Percentiles rank a stretch among this genome's conserved stretches.
These are phyloP conservation scores for Lapara coniferarum DNA, from an alignment of 2,888 invertebrate genomes.

Conservation along the genomic window DNA sequence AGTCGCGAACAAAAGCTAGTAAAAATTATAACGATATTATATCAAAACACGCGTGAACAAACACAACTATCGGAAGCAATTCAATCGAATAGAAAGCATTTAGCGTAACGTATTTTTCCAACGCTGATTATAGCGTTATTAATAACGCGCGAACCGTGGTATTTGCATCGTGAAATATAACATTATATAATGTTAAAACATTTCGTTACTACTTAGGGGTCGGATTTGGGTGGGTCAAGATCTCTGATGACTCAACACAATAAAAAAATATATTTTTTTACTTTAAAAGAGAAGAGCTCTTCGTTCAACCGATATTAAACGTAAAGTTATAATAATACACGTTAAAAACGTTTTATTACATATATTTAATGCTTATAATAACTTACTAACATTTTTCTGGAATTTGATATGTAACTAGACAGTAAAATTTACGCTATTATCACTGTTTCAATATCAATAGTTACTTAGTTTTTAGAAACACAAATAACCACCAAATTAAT, in stretches of 20 bases:
- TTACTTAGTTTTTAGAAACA: too few species aligned
- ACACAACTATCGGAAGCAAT: slow-evolving; percentile 16
- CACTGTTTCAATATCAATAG: too few species aligned
- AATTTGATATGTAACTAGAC: too few species aligned
- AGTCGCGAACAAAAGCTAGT: too few species aligned
- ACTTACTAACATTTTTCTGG: too few species aligned
- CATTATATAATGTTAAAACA: slow-evolving; percentile 22
- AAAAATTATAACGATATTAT: not conserved
- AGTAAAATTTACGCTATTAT: too few species aligned
- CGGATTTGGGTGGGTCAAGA: not conserved
- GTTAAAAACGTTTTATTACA: too few species aligned
- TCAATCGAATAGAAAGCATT: slow-evolving; percentile 18
- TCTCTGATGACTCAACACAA: not conserved
- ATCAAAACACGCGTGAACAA: slow-evolving; percentile 4
- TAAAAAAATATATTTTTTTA: not conserved
- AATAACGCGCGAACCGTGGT: not conserved
- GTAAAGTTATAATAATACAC: too few species aligned
- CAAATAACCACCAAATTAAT: too few species aligned
- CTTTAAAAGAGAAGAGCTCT: too few species aligned
- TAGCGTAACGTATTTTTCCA: slow-evolving; percentile 7
- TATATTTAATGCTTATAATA: too few species aligned
- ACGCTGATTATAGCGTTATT: slow-evolving; percentile 2
- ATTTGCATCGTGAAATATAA: slow-evolving; percentile 8
- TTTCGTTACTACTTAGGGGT: not conserved
- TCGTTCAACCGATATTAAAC: too few species aligned